phyloP scores from a whole-genome alignment of 2,888 invertebrate genomes.

The Platycnemis pennipes region DNA sequence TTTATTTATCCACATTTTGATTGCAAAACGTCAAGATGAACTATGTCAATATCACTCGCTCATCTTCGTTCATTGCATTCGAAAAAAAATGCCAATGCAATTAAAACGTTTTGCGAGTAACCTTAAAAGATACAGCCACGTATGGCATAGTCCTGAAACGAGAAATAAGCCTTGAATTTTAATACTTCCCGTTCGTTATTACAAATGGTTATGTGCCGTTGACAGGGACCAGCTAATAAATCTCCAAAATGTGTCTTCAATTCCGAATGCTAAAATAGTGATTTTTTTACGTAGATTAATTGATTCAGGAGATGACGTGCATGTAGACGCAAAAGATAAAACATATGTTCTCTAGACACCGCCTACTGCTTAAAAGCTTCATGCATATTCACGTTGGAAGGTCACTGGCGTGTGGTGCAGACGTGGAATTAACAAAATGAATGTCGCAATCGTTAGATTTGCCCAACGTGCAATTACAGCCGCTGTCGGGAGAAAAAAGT shows the following conservation, averaged over 20 bases:
- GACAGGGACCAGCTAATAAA: background rate
- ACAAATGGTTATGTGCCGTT: no score
- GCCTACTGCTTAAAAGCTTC: background rate
- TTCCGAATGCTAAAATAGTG: background rate
- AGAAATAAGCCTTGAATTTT: no score
- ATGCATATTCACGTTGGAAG: background rate
- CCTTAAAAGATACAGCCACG: no score
- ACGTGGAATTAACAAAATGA: background rate
- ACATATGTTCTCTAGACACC: background rate
- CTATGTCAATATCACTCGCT: no score
- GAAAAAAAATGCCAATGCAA: no score
- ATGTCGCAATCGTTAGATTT: background rate
- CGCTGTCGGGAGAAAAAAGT: background rate
- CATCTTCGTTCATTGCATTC: no score
- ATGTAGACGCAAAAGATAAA: background rate
- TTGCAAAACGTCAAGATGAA: no score
- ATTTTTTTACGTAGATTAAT: background rate
- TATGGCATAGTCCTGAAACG: no score
- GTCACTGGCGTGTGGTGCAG: background rate
- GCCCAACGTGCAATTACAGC: background rate
- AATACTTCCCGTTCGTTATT: no score
- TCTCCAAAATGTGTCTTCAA: background rate
- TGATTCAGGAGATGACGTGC: background rate
- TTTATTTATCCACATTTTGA: no score
- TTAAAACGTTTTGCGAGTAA: no score